Conservation (phyloP, 1,140 invertebrate genomes). For the Antheraea pernyi region DNA sequence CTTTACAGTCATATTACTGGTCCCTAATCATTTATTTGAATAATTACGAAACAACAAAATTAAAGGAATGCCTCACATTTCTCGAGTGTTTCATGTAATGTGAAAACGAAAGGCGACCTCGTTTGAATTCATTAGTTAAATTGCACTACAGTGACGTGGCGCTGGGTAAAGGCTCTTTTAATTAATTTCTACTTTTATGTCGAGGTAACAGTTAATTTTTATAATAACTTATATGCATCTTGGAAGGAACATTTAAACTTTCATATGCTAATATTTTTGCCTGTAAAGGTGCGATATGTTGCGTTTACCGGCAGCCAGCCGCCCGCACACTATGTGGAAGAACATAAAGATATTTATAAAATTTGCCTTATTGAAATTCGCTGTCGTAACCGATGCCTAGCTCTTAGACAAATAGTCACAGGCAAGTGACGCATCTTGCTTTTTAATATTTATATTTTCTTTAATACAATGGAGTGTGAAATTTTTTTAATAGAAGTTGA, state of each 20-base stretch:
- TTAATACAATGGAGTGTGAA: too few relatives aligned
- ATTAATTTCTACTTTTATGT: slow-evolving; percentile 21
- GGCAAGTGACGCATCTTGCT: too few relatives aligned
- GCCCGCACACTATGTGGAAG: too few relatives aligned
- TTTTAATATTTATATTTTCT: too few relatives aligned
- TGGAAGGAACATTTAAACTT: background rate
- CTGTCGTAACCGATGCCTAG: too few relatives aligned
- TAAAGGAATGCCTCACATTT: background rate
- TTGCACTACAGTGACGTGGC: slow-evolving; percentile 1
- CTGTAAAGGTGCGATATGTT: too few relatives aligned
- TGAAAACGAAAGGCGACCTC: slow-evolving; percentile 1
- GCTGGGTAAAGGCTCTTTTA: slow-evolving; percentile 12
- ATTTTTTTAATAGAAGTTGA: too few relatives aligned
- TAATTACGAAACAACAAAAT: background rate
- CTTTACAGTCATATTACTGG: too few relatives aligned
- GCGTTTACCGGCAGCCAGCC: too few relatives aligned
- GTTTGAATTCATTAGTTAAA: slow-evolving; percentile 11
- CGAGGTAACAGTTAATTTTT: slow-evolving; percentile 22
- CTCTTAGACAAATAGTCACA: too few relatives aligned
- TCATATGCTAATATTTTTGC: background rate
- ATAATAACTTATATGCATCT: slow-evolving; percentile 11
- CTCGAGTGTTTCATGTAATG: background rate
- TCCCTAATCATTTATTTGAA: background rate
- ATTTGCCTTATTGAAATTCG: too few relatives aligned
- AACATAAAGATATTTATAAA: too few relatives aligned